Conservation (phyloP, 35 echinoderm and acorn worm genomes). For the Anneissia japonica region DNA sequence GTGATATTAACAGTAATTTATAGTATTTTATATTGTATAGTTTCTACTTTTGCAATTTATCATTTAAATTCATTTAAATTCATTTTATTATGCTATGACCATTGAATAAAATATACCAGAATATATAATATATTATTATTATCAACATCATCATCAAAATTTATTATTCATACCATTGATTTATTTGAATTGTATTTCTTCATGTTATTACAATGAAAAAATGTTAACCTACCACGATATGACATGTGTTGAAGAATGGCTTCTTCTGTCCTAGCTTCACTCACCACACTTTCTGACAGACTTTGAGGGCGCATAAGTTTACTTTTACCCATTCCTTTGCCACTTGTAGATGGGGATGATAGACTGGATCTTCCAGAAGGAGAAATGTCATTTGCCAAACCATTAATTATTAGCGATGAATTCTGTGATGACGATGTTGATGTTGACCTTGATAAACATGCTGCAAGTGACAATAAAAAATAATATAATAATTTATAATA, state of each 20-base stretch:
- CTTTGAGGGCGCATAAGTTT: slow-evolving; percentile 57
- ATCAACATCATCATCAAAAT: no score
- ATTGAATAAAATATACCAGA: no score
- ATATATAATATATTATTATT: no score
- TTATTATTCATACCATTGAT: no score
- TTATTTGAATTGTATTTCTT: no score
- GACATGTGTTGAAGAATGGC: slow-evolving; percentile 59
- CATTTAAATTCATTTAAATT: no score
- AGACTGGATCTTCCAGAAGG: neutral
- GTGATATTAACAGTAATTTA: no score
- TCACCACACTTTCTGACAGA: slow-evolving; percentile 54
- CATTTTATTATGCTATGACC: no score
- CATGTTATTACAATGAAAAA: no score
- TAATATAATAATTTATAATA: no score
- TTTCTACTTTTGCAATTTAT: no score
- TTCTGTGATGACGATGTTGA: neutral
- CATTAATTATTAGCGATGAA: neutral
- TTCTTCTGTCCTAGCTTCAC: slow-evolving; percentile 65
- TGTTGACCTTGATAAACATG: neutral
- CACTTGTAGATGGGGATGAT: neutral
- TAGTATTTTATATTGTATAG: no score
- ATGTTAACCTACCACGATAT: slow-evolving; percentile 43
- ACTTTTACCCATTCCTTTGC: neutral
- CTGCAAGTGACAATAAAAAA: neutral
- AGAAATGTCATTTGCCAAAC: neutral